Conservation (phyloP, 1,140 invertebrate genomes). For the Hesperophylax magnus region DNA sequence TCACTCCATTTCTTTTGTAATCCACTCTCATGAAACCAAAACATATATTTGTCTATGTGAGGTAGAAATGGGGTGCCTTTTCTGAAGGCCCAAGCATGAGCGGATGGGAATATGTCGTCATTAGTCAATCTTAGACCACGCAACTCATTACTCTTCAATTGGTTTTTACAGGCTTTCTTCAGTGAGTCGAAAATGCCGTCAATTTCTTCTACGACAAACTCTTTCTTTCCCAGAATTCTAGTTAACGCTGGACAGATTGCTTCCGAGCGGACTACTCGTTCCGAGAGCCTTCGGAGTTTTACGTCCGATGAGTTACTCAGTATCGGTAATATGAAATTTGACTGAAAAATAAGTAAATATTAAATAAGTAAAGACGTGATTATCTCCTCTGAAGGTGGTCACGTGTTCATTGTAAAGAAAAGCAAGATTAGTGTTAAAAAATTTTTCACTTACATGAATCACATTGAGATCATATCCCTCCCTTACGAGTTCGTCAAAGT, state of each 20-base stretch:
- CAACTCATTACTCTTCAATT: not conserved
- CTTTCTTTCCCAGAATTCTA: not conserved
- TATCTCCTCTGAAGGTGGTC: too few species aligned
- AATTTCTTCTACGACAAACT: not conserved
- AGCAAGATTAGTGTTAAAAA: too few species aligned
- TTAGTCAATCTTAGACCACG: not conserved
- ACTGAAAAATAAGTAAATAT: not conserved
- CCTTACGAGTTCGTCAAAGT: not conserved
- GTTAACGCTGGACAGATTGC: not conserved
- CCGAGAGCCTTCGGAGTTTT: not conserved
- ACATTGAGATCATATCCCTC: not conserved
- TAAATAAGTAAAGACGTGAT: too few species aligned
- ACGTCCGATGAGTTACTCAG: not conserved
- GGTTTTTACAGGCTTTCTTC: not conserved
- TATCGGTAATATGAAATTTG: not conserved
- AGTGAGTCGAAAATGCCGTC: not conserved
- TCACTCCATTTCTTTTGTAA: slow-evolving; percentile 12
- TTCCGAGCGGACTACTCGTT: not conserved
- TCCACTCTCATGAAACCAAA: not conserved
- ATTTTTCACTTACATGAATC: not conserved
- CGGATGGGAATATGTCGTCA: slow-evolving; percentile 19
- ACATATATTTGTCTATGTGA: not conserved
- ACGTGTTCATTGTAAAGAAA: too few species aligned
- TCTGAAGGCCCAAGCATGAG: not conserved
- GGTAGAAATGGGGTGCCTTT: not conserved